Evolutionary conservation across 2,888 invertebrate species (phyloP).

Genomic region (Eucera pruinosa): DNA sequence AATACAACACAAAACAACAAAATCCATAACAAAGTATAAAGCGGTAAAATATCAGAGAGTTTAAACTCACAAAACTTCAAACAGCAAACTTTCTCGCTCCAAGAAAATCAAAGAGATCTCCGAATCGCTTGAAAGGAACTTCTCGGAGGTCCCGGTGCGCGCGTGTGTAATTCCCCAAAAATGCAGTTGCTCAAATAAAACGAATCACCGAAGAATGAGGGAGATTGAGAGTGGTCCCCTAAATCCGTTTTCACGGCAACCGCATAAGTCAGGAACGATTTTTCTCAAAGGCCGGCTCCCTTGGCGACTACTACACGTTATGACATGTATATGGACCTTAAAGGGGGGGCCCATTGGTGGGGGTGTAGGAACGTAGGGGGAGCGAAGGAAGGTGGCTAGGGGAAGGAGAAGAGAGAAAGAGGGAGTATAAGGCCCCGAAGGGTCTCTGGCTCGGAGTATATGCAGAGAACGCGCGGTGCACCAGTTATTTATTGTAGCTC

Average conservation of each 20-base stretch:
- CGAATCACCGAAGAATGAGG: background rate
- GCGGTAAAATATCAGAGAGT: no score
- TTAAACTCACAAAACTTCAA: no score
- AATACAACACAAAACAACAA: no score
- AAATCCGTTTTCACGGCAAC: slow-evolving; percentile 58
- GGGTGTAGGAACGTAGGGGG: slow-evolving; percentile 42
- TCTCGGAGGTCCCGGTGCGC: no score
- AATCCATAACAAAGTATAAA: no score
- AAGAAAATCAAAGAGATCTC: no score
- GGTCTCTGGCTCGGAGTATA: slow-evolving; percentile 54
- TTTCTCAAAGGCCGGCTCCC: slow-evolving; percentile 49
- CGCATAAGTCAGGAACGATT: slow-evolving; percentile 56
- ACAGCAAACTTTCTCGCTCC: no score
- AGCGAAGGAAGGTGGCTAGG: background rate
- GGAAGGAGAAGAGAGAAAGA: slow-evolving; percentile 6
- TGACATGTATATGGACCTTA: slow-evolving; percentile 59
- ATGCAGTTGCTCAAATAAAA: background rate
- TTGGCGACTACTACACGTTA: slow-evolving; percentile 41
- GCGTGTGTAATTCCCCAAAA: slow-evolving; percentile 1
- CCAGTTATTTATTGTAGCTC: slow-evolving; percentile 80
- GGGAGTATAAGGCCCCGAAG: slow-evolving; percentile 58
- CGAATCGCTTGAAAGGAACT: no score
- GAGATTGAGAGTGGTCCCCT: slow-evolving; percentile 26
- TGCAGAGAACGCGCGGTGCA: slow-evolving; percentile 64
- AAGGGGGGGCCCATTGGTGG: slow-evolving; percentile 48